Conservation (phyloP, 2,113 vertebrate species). For the Muscicapa adusta region DNA sequence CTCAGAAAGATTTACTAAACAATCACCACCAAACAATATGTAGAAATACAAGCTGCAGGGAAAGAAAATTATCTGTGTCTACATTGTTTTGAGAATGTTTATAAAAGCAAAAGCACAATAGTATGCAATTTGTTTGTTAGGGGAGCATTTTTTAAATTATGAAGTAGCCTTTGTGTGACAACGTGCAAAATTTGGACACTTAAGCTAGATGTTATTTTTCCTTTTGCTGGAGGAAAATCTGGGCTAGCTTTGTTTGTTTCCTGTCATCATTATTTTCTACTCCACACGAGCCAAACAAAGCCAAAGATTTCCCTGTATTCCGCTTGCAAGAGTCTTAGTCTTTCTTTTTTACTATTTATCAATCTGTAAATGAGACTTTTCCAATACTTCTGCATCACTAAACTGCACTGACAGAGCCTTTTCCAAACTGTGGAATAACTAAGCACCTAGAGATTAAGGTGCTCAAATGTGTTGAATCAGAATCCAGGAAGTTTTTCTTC, state of each 20-base stretch:
- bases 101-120: not conserved
- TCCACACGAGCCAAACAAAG: not conserved
- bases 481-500: not conserved
- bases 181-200: not conserved
- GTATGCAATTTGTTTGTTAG: not conserved
- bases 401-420: not conserved
- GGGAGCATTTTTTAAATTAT: not conserved
- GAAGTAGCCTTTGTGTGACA: not conserved
- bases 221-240: not conserved
- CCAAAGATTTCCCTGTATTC: not conserved
- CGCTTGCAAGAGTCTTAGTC: not conserved
- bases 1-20: not conserved
- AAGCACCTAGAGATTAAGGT: not conserved
- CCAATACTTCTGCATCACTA: not conserved
- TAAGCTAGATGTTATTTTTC: not conserved
- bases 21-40: not conserved
- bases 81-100: not conserved
- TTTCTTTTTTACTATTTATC: not conserved
- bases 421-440: not conserved
- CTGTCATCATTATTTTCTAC: not conserved
- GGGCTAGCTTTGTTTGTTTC: not conserved
- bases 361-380: not conserved
- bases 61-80: not conserved
- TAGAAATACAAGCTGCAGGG: not conserved
- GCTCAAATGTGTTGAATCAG: not conserved